Evolutionary conservation across 2,113 vertebrate species (phyloP).

Genomic region (Sebastes schlegelii): DNA sequence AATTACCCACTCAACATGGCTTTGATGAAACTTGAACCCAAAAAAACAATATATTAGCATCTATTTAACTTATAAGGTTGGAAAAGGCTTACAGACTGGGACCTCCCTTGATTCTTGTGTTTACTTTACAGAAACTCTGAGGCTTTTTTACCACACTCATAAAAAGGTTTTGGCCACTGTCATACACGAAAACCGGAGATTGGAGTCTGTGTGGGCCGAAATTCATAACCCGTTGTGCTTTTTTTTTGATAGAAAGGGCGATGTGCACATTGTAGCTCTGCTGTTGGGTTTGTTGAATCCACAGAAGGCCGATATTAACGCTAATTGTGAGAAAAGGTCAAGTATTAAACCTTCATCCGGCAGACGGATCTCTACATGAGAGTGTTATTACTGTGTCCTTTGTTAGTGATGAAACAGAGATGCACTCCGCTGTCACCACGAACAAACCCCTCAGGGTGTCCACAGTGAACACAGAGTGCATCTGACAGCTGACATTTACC

Average conservation of each 20-base stretch:
- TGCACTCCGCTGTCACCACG: constrained; percentile 30
- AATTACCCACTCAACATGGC: background rate
- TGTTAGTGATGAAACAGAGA: constrained; percentile 42
- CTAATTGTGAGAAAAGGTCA: constrained; percentile 59
- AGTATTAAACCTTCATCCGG: constrained; percentile 14
- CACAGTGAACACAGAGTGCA: constrained; percentile 29
- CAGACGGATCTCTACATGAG: constrained; percentile 11
- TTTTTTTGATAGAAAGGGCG: background rate
- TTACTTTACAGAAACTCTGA: constrained; percentile 15
- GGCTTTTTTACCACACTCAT: background rate
- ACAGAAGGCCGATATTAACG: constrained; percentile 35
- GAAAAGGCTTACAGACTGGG: background rate
- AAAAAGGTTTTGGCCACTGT: background rate
- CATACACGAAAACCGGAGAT: background rate
- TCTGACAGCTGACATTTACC: constrained; percentile 72
- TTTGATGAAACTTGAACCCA: background rate
- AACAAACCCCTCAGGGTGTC: constrained; percentile 49
- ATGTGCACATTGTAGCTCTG: background rate
- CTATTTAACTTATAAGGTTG: background rate
- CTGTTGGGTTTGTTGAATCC: constrained; percentile 13
- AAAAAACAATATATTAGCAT: background rate
- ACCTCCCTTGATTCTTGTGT: constrained; percentile 3
- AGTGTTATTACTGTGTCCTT: constrained; percentile 52
- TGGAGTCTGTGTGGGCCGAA: background rate
- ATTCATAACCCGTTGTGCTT: background rate